Evolutionary conservation across 2,797 vertebrate genomes (phyloP), one percentile per base, ranked within the genome.

Genomic region (Rhabdophis nuchalis): DNA sequence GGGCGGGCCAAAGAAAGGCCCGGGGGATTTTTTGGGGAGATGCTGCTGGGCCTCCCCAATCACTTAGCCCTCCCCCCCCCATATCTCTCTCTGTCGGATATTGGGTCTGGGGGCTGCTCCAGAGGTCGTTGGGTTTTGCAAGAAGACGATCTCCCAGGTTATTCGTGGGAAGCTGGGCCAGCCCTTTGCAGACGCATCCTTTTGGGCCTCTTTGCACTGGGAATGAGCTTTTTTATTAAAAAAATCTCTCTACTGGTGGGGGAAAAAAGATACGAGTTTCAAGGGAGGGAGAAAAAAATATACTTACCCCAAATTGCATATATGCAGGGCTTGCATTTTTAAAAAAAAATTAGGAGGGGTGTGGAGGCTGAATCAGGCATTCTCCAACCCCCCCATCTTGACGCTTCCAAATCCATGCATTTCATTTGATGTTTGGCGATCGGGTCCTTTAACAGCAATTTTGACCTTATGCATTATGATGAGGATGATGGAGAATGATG

Each of bases 201-300:
- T 41, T 41, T 3, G 10, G 72, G 72, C 72, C 72, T 82, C 36
- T 18, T 32, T 36, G 23, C 1, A 8, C 32, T 77, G 68, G 36
- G 68, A 77, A 23, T 4, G 8, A 77, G 18, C 32, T 36, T 32
- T 68, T 5, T 12, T 64, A n/a, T 12, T 29, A 64, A 64, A 16
- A 32, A 68, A 41, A 46, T 11, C 32, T 20, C 36, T 36, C 36
- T 41, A 2, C 9, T 41, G 4, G 20, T 11, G 18, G 8, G 36
- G 1, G 2, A 4, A 11, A 4, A 0, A 5, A 11, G 36, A 41
- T 41, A 77, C 1, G 18, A 23, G 32, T 18, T 41, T 41, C 8
- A 60, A 58, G 8, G n/a, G 29, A 1, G 29, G 13, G 4, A 13
- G 16, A 0, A 3, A 2, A 2, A 0, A 1, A 1, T 23, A 41